Conservation (phyloP, 1,140 invertebrate genomes). For the Bombus cullumanus region DNA sequence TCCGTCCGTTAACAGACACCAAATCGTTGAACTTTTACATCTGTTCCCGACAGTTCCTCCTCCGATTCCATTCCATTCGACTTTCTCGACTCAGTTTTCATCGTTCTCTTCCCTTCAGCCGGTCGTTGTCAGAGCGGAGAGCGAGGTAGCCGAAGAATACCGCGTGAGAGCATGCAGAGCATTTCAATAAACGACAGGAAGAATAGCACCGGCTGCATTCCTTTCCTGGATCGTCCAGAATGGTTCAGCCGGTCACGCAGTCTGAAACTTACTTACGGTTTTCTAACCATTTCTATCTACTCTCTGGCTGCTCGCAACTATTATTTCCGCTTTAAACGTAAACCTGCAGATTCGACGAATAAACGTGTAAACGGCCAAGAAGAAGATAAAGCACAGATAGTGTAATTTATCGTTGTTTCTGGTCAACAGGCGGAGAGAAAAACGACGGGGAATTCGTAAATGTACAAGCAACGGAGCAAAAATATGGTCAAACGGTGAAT, state of each 20-base stretch:
- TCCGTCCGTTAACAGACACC: slow-evolving; percentile 38
- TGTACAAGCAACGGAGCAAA: background rate
- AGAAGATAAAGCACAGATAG: slow-evolving; percentile 21
- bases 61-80: slow-evolving; percentile 39
- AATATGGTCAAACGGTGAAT: background rate
- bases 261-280: slow-evolving; percentile 26
- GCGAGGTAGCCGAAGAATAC: slow-evolving; percentile 43
- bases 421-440: background rate
- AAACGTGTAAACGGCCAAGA: background rate
- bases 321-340: slow-evolving; percentile 54
- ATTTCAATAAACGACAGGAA: slow-evolving; percentile 66
- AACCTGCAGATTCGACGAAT: background rate
- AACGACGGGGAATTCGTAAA: slow-evolving; percentile 41
- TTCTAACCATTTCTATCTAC: background rate
- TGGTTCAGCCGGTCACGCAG: slow-evolving; percentile 12
- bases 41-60: slow-evolving; percentile 34
- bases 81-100: slow-evolving; percentile 27
- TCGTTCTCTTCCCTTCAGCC: background rate
- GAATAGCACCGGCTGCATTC: slow-evolving; percentile 37
- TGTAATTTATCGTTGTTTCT: slow-evolving; percentile 40
- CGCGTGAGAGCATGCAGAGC: slow-evolving; percentile 58
- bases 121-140: background rate
- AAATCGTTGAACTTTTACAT: slow-evolving; percentile 59
- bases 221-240: slow-evolving; percentile 10
- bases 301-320: slow-evolving; percentile 10